Base-by-base conservation (phyloP, 1,140 invertebrate genomes). In the Microplitis mediator region DNA sequence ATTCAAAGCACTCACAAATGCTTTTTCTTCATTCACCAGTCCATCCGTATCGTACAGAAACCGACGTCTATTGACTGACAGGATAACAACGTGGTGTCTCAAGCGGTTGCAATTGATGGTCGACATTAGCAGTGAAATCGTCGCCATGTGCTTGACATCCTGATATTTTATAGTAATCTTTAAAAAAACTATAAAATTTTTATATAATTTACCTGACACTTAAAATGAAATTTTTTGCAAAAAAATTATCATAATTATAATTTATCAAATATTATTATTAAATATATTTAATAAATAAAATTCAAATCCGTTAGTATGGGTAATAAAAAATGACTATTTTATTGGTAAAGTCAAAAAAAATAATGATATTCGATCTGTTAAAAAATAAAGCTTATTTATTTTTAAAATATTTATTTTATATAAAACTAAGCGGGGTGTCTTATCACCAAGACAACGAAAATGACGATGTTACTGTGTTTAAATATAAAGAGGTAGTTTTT, bases 341-440 rank as follows among this genome's bases (percentile, higher is more conserved):
- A 36, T 45, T 45, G 11, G 39, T 45, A 45, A 45, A 11, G 39
- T 23, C 51, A 16, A n/a, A 39, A 62, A 61, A 69, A 71, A 66
- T 71, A 70, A 71, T 73, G 66, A 63, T 67, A 66, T 54, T 67
- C 65, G 45, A 67, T 67, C 16, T 32, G 52, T 45, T 45, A 45
- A 45, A 45, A 45, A 45, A 11, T 45, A 45, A 45, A 45, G 39
- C 11, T 45, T 45, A 45, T 45, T 45, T 45, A 45, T 45, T 45
- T 45, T 45, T 56, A 51, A 54, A 45, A 65, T 35, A 50, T 67
- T 67, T 52, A 67, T 67, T 31, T 9, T 4, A 31, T 16, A 39
- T 31, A 66, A 72, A 72, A 72, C 16, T 36, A 66, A 58, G 64
- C 71, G 71, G 71, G 71, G 34, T 64, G 64, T 52, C 39, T 45